phyloP scores from a whole-genome alignment of 2,888 invertebrate species.

The Spodoptera exigua region DNA sequence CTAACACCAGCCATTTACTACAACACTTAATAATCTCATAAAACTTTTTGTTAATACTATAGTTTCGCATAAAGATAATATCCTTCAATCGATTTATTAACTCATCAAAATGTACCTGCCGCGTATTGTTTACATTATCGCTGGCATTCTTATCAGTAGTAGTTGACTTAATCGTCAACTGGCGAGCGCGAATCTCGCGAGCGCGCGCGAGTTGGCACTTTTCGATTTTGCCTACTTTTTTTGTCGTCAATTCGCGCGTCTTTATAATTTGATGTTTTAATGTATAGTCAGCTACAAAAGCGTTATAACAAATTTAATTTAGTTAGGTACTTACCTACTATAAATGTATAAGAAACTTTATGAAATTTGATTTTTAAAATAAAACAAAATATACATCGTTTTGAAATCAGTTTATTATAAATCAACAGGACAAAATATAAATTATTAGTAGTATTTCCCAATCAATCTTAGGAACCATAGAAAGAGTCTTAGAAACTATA shows the following conservation, averaged over 20 bases:
- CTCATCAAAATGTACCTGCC: constrained; percentile 2
- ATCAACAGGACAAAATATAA: constrained; percentile 1
- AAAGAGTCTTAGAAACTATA: constrained; percentile 1
- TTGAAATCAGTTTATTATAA: neutral
- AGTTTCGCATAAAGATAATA: constrained; percentile 3
- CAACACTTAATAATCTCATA: constrained; percentile 1
- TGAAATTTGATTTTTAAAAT: too few species aligned
- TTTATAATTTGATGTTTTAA: too few species aligned
- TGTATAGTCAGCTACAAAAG: too few species aligned
- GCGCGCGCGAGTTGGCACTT: too few species aligned
- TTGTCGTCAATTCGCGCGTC: too few species aligned
- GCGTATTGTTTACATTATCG: constrained; percentile 1
- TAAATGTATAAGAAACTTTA: too few species aligned
- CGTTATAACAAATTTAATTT: too few species aligned
- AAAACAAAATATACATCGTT: too few species aligned
- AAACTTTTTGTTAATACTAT: constrained; percentile 3
- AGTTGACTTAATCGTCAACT: too few species aligned
- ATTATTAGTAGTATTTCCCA: constrained; percentile 1
- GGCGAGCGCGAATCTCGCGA: too few species aligned
- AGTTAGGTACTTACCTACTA: too few species aligned
- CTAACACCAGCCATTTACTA: constrained; percentile 1
- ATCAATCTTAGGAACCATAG: constrained; percentile 1
- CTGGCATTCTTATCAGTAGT: constrained; percentile 1
- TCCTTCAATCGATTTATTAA: constrained; percentile 5
- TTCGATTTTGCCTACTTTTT: too few species aligned